These are phyloP conservation scores for Dendrophyllia cribrosa DNA, from an alignment of 64 coral and sea anemone species.

Conservation along the genomic window DNA sequence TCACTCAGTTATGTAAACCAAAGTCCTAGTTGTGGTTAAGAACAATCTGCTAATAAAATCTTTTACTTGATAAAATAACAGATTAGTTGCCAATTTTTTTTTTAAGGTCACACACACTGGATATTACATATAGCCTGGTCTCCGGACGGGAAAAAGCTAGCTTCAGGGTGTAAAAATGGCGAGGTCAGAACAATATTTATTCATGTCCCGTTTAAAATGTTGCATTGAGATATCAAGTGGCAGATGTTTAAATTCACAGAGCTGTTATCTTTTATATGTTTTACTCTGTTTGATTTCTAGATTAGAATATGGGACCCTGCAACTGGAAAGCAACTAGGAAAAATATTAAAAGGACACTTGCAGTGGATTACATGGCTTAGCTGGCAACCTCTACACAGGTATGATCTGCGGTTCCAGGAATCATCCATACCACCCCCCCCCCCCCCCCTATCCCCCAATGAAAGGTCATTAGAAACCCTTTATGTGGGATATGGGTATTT, in stretches of 20 bases:
- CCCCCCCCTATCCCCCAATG: too few relatives aligned
- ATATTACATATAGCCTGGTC: constrained; percentile 98
- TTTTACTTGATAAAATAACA: not conserved
- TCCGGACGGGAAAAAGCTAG: constrained; percentile 88
- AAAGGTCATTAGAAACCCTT: too few relatives aligned
- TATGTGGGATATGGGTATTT: too few relatives aligned
- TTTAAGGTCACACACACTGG: constrained; percentile 92
- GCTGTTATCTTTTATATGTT: too few relatives aligned
- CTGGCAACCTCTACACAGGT: constrained; percentile 97
- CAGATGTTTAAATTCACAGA: too few relatives aligned
- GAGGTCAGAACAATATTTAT: constrained; percentile 57
- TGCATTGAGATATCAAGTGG: too few relatives aligned
- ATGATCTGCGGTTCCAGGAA: not conserved
- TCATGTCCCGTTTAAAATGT: too few relatives aligned
- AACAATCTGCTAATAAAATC: too few relatives aligned
- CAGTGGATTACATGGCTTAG: constrained; percentile 97
- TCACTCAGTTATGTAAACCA: too few relatives aligned
- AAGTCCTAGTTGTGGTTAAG: too few relatives aligned
- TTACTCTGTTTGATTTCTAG: constrained; percentile 38
- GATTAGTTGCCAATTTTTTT: not conserved
- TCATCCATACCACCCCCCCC: too few relatives aligned
- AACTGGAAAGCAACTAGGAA: constrained; percentile 87
- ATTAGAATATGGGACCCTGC: constrained; percentile 93
- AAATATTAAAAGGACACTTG: constrained; percentile 88
- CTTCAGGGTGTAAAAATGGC: constrained; percentile 96